Conservation (phyloP, 2,888 invertebrate genomes). For the Morpho achilles region DNA sequence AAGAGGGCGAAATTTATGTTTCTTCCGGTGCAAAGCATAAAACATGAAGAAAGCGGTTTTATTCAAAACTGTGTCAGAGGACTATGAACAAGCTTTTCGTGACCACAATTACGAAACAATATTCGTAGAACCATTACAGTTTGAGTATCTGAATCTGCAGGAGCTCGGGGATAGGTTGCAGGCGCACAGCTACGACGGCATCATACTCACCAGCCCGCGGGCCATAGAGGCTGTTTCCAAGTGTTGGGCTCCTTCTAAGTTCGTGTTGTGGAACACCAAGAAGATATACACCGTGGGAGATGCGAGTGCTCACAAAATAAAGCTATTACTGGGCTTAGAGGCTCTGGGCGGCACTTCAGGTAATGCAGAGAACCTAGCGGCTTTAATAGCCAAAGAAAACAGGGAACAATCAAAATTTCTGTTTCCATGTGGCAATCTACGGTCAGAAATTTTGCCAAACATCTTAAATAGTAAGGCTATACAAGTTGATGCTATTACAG, state of each 20-base stretch:
- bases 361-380: slow-evolving; percentile 56
- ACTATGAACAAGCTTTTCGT: slow-evolving; percentile 54
- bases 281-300: slow-evolving; percentile 61
- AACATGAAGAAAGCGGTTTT: slow-evolving; percentile 63
- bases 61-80: slow-evolving; percentile 64
- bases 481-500: slow-evolving; percentile 50
- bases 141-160: slow-evolving; percentile 42
- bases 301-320: slow-evolving; percentile 47
- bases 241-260: slow-evolving; percentile 61
- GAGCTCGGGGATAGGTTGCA: slow-evolving; percentile 43
- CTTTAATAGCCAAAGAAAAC: slow-evolving; percentile 50
- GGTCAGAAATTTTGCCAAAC: slow-evolving; percentile 54
- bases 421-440: slow-evolving; percentile 65
- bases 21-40: slow-evolving; percentile 5
- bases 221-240: slow-evolving; percentile 59
- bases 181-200: slow-evolving; percentile 44
- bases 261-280: slow-evolving; percentile 52
- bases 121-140: slow-evolving; percentile 66
- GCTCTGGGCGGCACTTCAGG: slow-evolving; percentile 52
- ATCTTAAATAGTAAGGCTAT: slow-evolving; percentile 42
- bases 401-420: slow-evolving; percentile 44
- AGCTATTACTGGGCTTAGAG: slow-evolving; percentile 52
- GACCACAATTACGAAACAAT: slow-evolving; percentile 48
- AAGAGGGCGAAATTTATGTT: slow-evolving; percentile 27
- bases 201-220: slow-evolving; percentile 60